Conservation (phyloP, 2,113 vertebrate genomes). For the Gnathonemus echidnorhynchus region DNA sequence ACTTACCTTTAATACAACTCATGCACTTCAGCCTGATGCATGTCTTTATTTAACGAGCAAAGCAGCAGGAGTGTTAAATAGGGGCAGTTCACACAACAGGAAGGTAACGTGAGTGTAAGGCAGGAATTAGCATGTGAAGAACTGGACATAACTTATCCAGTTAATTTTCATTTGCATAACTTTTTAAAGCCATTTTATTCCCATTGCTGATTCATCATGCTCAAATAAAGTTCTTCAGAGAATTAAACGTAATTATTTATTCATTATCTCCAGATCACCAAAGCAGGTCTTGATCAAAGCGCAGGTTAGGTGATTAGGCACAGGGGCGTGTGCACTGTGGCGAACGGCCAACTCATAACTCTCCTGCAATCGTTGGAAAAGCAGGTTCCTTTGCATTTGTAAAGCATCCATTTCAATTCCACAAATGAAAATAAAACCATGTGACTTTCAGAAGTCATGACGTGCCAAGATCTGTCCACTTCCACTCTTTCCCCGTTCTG, state of each 20-base stretch:
- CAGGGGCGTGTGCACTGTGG: not conserved
- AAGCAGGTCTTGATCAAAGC: slow-evolving; percentile 25
- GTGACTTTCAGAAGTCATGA: not conserved
- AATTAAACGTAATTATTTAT: slow-evolving; percentile 41
- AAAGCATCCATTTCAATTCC: not conserved
- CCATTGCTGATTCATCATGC: slow-evolving; percentile 4
- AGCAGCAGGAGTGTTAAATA: slow-evolving; percentile 69
- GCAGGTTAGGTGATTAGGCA: not conserved
- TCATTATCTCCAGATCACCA: slow-evolving; percentile 33
- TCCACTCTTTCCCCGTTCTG: not conserved
- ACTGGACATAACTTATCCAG: slow-evolving; percentile 46
- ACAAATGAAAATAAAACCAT: not conserved
- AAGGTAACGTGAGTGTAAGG: slow-evolving; percentile 51
- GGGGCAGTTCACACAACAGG: slow-evolving; percentile 59
- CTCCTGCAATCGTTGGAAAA: not conserved
- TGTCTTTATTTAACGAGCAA: slow-evolving; percentile 69
- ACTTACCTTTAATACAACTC: slow-evolving; percentile 16
- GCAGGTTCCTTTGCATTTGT: not conserved
- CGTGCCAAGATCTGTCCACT: not conserved
- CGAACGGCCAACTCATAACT: not conserved
- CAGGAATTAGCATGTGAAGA: slow-evolving; percentile 29
- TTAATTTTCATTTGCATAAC: slow-evolving; percentile 41
- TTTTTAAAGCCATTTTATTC: slow-evolving; percentile 32
- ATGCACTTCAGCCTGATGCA: slow-evolving; percentile 69
- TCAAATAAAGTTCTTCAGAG: slow-evolving; percentile 37